Evolutionary conservation across 2,888 invertebrate species (phyloP).

Genomic region (Troglohyphantes excavatus): DNA sequence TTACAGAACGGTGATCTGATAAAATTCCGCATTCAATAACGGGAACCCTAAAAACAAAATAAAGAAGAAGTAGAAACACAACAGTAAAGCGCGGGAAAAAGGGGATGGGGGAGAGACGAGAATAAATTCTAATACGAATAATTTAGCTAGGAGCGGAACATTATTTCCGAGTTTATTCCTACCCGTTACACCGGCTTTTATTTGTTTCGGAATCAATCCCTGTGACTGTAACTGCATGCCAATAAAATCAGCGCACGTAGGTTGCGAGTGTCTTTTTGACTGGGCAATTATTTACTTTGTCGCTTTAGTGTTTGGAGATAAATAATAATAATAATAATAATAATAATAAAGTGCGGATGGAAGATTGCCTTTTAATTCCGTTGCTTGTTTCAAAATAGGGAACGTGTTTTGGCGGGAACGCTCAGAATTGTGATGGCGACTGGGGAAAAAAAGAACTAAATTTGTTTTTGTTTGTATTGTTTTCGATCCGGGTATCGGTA

Average conservation of each 20-base stretch:
- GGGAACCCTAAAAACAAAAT: slow-evolving; percentile 10
- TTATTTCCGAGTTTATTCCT: slow-evolving; percentile 64
- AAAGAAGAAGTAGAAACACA: slow-evolving; percentile 30
- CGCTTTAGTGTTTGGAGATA: slow-evolving; percentile 36
- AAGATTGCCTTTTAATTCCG: slow-evolving; percentile 47
- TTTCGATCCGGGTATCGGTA: no score
- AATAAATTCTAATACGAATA: slow-evolving; percentile 71
- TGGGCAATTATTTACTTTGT: slow-evolving; percentile 73
- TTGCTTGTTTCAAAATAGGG: slow-evolving; percentile 22
- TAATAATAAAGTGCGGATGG: slow-evolving; percentile 1
- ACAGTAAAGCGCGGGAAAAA: no score
- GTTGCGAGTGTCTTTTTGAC: slow-evolving; percentile 38
- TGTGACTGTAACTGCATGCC: slow-evolving; percentile 49
- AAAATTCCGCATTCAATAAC: slow-evolving; percentile 60
- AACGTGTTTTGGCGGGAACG: slow-evolving; percentile 45
- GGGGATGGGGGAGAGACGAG: slow-evolving; percentile 12
- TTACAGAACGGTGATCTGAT: slow-evolving; percentile 63
- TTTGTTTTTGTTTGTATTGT: background rate
- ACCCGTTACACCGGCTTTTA: slow-evolving; percentile 68
- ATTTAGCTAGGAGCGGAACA: slow-evolving; percentile 69
- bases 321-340: slow-evolving; percentile 38
- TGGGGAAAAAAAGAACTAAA: background rate
- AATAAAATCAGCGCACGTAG: slow-evolving; percentile 62
- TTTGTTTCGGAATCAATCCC: slow-evolving; percentile 73
- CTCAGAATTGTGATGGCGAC: background rate